Conservation (phyloP, 1,140 invertebrate species). For the Diachasmimorpha longicaudata region DNA sequence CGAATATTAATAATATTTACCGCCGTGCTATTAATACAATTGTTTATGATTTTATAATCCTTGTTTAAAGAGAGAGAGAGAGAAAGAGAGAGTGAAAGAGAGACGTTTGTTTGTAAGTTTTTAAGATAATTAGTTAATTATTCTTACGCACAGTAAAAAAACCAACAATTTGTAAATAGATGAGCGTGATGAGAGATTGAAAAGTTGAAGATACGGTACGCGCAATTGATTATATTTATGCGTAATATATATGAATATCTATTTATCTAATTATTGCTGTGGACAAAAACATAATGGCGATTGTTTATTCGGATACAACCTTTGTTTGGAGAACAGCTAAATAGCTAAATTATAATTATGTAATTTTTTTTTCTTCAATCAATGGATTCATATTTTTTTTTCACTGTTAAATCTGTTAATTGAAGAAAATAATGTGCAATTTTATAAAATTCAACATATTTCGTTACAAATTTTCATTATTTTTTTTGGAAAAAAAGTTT, state of each 20-base stretch:
- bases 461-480: not conserved
- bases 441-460: not conserved
- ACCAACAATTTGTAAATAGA: slow-evolving; percentile 51
- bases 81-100: slow-evolving; percentile 11
- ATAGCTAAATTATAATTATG: slow-evolving; percentile 12
- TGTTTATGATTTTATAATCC: slow-evolving; percentile 41
- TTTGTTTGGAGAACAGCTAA: slow-evolving; percentile 37
- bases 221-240: slow-evolving; percentile 57
- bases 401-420: not conserved
- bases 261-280: slow-evolving; percentile 30
- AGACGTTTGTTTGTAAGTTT: slow-evolving; percentile 16
- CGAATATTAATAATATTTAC: slow-evolving; percentile 13
- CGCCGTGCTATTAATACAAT: slow-evolving; percentile 26
- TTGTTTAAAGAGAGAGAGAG: slow-evolving; percentile 21
- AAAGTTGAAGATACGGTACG: slow-evolving; percentile 38
- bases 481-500: not conserved
- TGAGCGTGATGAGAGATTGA: slow-evolving; percentile 6
- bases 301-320: slow-evolving; percentile 54
- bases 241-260: slow-evolving; percentile 43
- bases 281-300: slow-evolving; percentile 1
- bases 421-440: not conserved
- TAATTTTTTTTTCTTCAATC: not conserved
- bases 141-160: slow-evolving; percentile 33
- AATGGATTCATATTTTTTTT: not conserved
- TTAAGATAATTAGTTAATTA: slow-evolving; percentile 50